A percentile compares a stretch with the other conserved stretches of the same genome.
These are phyloP conservation scores for Betta splendens DNA, from an alignment of 2,797 vertebrate species.

Conservation along the genomic window DNA sequence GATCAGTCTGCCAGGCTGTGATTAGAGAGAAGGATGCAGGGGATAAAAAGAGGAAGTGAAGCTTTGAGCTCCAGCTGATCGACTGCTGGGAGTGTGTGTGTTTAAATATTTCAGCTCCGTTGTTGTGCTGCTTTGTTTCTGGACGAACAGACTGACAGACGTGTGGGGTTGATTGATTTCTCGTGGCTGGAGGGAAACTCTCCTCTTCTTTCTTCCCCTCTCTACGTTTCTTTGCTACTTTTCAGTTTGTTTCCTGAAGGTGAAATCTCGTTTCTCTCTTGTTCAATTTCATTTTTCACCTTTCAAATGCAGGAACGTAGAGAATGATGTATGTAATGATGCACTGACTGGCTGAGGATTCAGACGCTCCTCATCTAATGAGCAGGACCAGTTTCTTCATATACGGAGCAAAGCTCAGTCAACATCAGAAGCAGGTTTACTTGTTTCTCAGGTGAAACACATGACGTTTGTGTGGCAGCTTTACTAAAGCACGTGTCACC, in stretches of 20 bases:
- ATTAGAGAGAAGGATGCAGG: slow-evolving; percentile 56
- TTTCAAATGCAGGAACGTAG: slow-evolving; percentile 4
- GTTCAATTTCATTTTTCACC: not conserved
- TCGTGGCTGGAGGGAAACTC: slow-evolving; percentile 23
- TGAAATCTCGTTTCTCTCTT: slow-evolving; percentile 1
- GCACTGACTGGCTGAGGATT: too few species aligned
- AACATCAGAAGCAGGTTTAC: too few species aligned
- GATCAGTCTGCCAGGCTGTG: slow-evolving; percentile 62
- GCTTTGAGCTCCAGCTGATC: slow-evolving; percentile 50
- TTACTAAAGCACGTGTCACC: too few species aligned
- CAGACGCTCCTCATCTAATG: too few species aligned
- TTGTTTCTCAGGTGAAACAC: too few species aligned
- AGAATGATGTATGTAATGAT: too few species aligned
- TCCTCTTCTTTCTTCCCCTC: not conserved
- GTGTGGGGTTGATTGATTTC: slow-evolving; percentile 51
- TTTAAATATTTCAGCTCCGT: slow-evolving; percentile 41
- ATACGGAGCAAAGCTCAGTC: too few species aligned
- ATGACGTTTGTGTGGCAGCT: too few species aligned
- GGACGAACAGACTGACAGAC: slow-evolving; percentile 27
- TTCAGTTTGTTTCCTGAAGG: slow-evolving; percentile 11
- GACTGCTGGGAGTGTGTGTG: slow-evolving; percentile 5
- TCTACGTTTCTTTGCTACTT: slow-evolving; percentile 3
- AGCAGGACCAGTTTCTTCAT: too few species aligned
- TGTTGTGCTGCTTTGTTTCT: slow-evolving; percentile 32
- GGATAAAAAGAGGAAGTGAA: slow-evolving; percentile 33